phyloP scores from a whole-genome alignment of 2,888 invertebrate species.

The Sesamia inferens region DNA sequence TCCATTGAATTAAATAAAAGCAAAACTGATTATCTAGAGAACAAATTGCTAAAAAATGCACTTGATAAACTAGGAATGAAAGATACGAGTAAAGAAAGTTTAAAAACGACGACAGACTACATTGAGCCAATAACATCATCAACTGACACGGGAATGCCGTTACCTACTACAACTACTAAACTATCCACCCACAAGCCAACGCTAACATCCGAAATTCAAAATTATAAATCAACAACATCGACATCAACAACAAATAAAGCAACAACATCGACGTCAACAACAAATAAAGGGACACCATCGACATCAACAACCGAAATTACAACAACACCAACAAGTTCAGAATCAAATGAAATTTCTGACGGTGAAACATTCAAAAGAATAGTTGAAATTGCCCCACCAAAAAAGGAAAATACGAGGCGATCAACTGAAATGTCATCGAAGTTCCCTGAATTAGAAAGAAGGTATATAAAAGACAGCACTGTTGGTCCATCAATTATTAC shows the following conservation, averaged over 20 bases:
- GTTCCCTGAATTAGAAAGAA: constrained; percentile 3
- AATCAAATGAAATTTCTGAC: constrained; percentile 28
- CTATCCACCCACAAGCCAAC: background rate
- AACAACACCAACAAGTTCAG: constrained; percentile 2
- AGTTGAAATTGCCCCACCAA: background rate
- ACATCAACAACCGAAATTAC: background rate
- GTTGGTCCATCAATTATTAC: background rate
- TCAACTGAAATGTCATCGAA: constrained; percentile 2
- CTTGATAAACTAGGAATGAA: constrained; percentile 5
- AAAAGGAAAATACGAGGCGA: background rate
- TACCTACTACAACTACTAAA: background rate
- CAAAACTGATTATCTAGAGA: constrained; percentile 17
- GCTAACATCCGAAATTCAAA: background rate
- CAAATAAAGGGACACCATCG: background rate
- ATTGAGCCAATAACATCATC: background rate
- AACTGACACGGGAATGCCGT: background rate
- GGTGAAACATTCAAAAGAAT: constrained; percentile 7
- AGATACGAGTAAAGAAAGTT: background rate
- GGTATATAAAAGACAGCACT: background rate
- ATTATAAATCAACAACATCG: constrained; percentile 1
- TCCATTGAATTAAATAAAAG: constrained; percentile 2
- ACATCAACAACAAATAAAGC: background rate
- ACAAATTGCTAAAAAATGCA: constrained; percentile 21
- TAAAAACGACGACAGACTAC: background rate
- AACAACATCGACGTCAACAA: background rate